phyloP scores from a whole-genome alignment of 2,113 vertebrate species.

The Xenus cinereus region DNA sequence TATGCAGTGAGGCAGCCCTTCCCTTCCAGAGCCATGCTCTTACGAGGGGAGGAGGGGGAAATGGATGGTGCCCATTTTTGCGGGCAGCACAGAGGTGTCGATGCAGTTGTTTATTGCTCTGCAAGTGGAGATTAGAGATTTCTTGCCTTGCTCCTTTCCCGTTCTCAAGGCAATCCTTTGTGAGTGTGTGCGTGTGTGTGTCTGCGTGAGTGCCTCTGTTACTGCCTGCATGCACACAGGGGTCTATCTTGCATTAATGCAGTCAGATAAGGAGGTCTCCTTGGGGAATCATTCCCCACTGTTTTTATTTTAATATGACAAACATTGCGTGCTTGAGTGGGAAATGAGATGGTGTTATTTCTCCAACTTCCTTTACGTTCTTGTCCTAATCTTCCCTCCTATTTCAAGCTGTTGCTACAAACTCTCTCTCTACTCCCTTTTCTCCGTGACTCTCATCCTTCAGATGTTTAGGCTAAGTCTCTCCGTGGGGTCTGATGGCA shows the following conservation, averaged over 20 bases:
- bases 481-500: slow-evolving; percentile 26
- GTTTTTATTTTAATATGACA: slow-evolving; percentile 57
- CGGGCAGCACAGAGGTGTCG: not conserved
- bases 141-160: not conserved
- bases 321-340: slow-evolving; percentile 26
- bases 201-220: not conserved
- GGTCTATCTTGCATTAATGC: slow-evolving; percentile 34
- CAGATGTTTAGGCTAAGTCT: slow-evolving; percentile 60
- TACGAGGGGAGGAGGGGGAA: not conserved
- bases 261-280: slow-evolving; percentile 47
- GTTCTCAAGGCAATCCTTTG: not conserved
- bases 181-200: not conserved
- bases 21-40: not conserved
- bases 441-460: not conserved
- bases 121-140: not conserved
- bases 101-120: not conserved
- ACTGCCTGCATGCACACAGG: not conserved
- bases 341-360: slow-evolving; percentile 57
- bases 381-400: slow-evolving; percentile 18
- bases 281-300: slow-evolving; percentile 18
- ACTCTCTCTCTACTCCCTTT: not conserved
- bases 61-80: not conserved
- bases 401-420: slow-evolving; percentile 48
- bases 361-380: slow-evolving; percentile 12
- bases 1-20: not conserved